phyloP scores from a whole-genome alignment of 2,888 invertebrate genomes.

The Horisme vitalbata region DNA sequence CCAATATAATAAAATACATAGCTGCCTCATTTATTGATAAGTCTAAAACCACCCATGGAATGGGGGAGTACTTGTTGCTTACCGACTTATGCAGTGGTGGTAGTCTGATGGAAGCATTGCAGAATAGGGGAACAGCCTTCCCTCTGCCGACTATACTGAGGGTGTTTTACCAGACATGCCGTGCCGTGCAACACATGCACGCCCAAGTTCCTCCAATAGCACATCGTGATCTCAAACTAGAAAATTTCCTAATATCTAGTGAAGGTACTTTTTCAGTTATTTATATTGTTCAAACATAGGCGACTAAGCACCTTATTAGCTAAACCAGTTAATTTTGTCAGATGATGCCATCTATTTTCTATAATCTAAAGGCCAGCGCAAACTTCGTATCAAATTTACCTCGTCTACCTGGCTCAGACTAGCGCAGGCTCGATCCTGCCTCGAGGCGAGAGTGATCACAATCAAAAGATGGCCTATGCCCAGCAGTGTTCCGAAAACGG shows the following conservation, averaged over 20 bases:
- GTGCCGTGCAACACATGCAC: conserved; percentile 97
- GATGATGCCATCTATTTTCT: too few relatives aligned
- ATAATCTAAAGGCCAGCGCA: too few relatives aligned
- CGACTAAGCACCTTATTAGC: too few relatives aligned
- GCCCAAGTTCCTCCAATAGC: conserved; percentile 94
- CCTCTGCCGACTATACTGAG: conserved; percentile 88
- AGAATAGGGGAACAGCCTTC: conserved; percentile 83
- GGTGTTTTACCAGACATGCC: conserved; percentile 95
- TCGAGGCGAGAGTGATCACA: too few relatives aligned
- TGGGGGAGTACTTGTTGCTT: conserved; percentile 94
- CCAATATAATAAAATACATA: conserved; percentile 95
- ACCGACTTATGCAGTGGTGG: conserved; percentile 97
- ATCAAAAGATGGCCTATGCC: too few relatives aligned
- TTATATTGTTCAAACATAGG: background rate
- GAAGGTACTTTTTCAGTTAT: conserved; percentile 80
- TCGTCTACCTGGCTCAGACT: too few relatives aligned
- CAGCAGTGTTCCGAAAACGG: too few relatives aligned
- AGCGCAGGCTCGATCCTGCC: too few relatives aligned
- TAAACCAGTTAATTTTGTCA: too few relatives aligned
- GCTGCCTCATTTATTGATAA: conserved; percentile 92
- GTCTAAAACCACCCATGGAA: conserved; percentile 89
- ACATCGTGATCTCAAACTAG: conserved; percentile 97
- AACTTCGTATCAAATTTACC: too few relatives aligned
- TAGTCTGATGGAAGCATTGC: conserved; percentile 86
- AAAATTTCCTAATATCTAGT: conserved; percentile 94